Base-by-base conservation (phyloP, 2,113 vertebrate genomes). In the Ophiodon elongatus region DNA sequence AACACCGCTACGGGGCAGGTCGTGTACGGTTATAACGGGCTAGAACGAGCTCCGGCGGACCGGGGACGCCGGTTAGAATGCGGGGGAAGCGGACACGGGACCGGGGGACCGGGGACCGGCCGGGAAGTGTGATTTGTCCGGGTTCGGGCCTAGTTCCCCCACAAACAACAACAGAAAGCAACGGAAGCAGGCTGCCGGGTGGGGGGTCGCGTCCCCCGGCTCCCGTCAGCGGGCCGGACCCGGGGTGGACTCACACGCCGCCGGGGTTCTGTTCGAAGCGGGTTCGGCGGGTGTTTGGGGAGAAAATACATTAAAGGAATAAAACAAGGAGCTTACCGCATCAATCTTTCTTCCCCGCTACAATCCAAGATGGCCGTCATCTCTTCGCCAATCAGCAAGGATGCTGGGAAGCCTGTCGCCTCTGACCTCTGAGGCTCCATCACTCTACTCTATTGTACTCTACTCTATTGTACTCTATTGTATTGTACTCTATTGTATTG, bases 291-390 rank as follows among this genome's bases (percentile, higher is more conserved):
- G 11, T 47, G 25, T 29, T 0, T 6, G 8, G 4, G 3, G 14
- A 66, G 10, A 59, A 84, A 78, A 62, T 23, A 64, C 65, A 76
- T 76, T 31, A 85, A 73, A 90, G 0, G 71, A 81, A 74, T 63
- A 79, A 70, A 82, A 86, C 79, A 80, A 85, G 64, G n/a, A 88
- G 71, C 92, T 94, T 66, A 94, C 93, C 93, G 92, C 93, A 93
- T 94, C 91, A 93, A 94, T 92, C 92, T 88, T 83, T 92, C 85
- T 84, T 85, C 89, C 72, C 91, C 92, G 90, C 89, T 94, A 92
- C 91, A 73, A 87, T 89, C 89, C 90, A 93, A 94, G 93, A 94
- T 94, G 93, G 93, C 89, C 89, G 91, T 70, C 88, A 90, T 92
- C 62, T 70, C 86, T 73, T 72, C 65, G 73, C 79, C 82, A 88